These are phyloP conservation scores for Staurois parvus DNA, from an alignment of 2,797 vertebrate genomes.

Conservation along the genomic window DNA sequence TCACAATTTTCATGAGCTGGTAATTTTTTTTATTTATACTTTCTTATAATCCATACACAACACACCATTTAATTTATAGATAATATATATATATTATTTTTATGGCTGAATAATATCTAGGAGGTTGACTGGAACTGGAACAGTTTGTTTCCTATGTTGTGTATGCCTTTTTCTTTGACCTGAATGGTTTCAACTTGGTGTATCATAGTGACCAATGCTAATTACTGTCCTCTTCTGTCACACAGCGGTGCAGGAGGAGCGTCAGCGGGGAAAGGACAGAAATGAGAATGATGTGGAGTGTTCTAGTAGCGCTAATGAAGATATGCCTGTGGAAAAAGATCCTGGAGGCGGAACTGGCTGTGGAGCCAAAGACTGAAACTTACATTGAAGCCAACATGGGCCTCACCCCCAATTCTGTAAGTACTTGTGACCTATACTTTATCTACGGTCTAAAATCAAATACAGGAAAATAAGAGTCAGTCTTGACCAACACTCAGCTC, in stretches of 20 bases:
- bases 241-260: constrained; percentile 96
- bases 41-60: no score
- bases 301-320: constrained; percentile 91
- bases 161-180: background rate
- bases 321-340: constrained; percentile 99
- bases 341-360: constrained; percentile 93
- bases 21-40: no score
- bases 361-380: constrained; percentile 97
- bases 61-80: background rate
- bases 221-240: background rate
- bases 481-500: no score
- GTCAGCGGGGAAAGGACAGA: constrained; percentile 94
- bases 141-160: background rate
- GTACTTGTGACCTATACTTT: background rate
- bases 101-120: background rate
- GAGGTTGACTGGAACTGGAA: background rate
- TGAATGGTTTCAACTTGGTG: background rate
- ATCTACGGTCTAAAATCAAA: no score
- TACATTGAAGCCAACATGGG: constrained; percentile 94
- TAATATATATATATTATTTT: background rate
- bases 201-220: background rate
- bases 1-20: no score
- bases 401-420: constrained; percentile 89
- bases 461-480: no score
- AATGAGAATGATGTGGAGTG: constrained; percentile 95